These are phyloP conservation scores for Trachelus stipa DNA, from an alignment of 2,888 invertebrate genomes.

Conservation along the genomic window DNA sequence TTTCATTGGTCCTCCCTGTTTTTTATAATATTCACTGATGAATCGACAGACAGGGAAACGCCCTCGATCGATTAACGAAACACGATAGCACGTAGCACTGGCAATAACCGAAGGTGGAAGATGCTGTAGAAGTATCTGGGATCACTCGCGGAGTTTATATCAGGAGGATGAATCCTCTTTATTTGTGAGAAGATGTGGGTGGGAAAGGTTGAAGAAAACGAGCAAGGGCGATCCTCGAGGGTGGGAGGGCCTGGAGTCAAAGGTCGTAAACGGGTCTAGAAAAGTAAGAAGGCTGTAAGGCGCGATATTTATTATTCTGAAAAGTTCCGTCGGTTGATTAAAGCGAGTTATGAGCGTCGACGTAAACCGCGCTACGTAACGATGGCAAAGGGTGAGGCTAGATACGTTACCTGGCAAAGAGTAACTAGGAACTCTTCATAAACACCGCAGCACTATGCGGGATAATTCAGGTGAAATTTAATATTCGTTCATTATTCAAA, in stretches of 20 bases:
- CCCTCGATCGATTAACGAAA: background rate
- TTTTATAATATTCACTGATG: background rate
- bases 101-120: background rate
- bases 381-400: background rate
- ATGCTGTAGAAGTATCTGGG: background rate
- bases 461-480: constrained; percentile 42
- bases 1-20: background rate
- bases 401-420: constrained; percentile 16
- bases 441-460: constrained; percentile 12
- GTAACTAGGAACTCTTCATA: constrained; percentile 22
- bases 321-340: constrained; percentile 54
- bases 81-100: background rate
- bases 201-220: background rate
- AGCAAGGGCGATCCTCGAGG: background rate
- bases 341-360: constrained; percentile 46
- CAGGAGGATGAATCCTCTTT: background rate
- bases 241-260: background rate
- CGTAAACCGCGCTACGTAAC: constrained; percentile 4
- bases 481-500: constrained; percentile 57
- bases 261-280: constrained; percentile 1
- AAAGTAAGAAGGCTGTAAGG: constrained; percentile 22
- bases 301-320: constrained; percentile 30
- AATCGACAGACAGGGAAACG: background rate
- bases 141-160: background rate
- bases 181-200: background rate